A percentile compares a stretch with the other conserved stretches of the same genome.
Evolutionary conservation across 2,888 invertebrate genomes (phyloP).

Genomic region (Venusia cambrica): DNA sequence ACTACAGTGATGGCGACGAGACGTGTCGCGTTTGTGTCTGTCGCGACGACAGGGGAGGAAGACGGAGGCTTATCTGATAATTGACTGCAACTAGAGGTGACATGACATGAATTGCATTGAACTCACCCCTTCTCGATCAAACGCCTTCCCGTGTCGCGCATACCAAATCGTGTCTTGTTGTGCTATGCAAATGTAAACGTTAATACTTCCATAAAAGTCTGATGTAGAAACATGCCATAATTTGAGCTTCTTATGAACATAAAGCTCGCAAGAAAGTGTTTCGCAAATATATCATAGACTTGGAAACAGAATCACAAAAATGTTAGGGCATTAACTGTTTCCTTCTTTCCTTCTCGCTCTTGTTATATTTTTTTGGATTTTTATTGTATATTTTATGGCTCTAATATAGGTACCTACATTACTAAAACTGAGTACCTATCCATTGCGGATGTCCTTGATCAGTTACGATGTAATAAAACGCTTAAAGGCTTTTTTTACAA

Average conservation of each 20-base stretch:
- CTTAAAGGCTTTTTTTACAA: too few species aligned
- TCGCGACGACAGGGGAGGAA: constrained; percentile 32
- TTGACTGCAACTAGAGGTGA: constrained; percentile 58
- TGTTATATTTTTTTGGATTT: constrained; percentile 20
- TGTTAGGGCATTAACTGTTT: constrained; percentile 29
- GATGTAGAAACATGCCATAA: constrained; percentile 1
- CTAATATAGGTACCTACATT: too few species aligned
- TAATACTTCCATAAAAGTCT: constrained; percentile 8
- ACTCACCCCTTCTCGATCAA: constrained; percentile 30
- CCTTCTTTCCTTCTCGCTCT: constrained; percentile 22
- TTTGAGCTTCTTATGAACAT: constrained; percentile 9
- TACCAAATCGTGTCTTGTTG: constrained; percentile 29
- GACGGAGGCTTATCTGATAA: constrained; percentile 68
- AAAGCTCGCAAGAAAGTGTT: constrained; percentile 24
- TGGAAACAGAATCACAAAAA: constrained; percentile 28
- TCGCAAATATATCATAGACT: constrained; percentile 25
- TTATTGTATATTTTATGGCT: constrained; percentile 17
- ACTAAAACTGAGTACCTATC: constrained; percentile 5
- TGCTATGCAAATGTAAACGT: constrained; percentile 13
- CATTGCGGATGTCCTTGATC: neutral
- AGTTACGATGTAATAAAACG: neutral
- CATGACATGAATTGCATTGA: constrained; percentile 41
- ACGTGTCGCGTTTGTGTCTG: constrained; percentile 18
- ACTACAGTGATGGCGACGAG: constrained; percentile 41
- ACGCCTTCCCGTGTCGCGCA: constrained; percentile 33